phyloP scores from a whole-genome alignment of 2,888 invertebrate genomes.

The Lamellibrachia satsuma region DNA sequence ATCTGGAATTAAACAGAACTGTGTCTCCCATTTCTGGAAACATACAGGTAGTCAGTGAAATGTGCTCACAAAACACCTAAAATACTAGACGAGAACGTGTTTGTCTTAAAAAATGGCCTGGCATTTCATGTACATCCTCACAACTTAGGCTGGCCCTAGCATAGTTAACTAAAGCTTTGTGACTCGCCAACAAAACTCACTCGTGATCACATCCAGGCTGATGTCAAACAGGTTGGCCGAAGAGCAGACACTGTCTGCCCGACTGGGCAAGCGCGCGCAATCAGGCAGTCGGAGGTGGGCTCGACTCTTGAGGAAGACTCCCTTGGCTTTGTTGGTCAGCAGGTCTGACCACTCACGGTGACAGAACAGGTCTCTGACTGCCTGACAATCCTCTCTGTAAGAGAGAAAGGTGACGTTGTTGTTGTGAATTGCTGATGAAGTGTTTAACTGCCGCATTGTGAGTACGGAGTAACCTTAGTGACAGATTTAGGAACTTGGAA shows the following conservation, averaged over 20 bases:
- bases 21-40: no score
- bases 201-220: slow-evolving; percentile 81
- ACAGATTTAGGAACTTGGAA: no score
- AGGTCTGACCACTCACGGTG: slow-evolving; percentile 92
- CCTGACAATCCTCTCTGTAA: slow-evolving; percentile 86
- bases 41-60: no score
- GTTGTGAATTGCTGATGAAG: neutral
- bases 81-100: no score
- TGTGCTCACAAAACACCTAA: no score
- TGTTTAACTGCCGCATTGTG: neutral
- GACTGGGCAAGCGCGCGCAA: slow-evolving; percentile 81
- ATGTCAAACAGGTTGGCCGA: slow-evolving; percentile 86
- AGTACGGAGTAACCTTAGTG: no score
- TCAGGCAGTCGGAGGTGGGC: slow-evolving; percentile 89
- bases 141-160: no score
- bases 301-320: slow-evolving; percentile 80
- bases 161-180: neutral
- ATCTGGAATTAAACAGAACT: no score
- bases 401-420: neutral
- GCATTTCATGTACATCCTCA: no score
- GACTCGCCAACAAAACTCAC: slow-evolving; percentile 67
- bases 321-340: slow-evolving; percentile 69
- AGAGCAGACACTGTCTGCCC: slow-evolving; percentile 76
- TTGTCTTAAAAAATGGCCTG: no score
- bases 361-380: slow-evolving; percentile 88